Base-by-base conservation (phyloP, 1,140 invertebrate species). In the Leucophenga varia region DNA sequence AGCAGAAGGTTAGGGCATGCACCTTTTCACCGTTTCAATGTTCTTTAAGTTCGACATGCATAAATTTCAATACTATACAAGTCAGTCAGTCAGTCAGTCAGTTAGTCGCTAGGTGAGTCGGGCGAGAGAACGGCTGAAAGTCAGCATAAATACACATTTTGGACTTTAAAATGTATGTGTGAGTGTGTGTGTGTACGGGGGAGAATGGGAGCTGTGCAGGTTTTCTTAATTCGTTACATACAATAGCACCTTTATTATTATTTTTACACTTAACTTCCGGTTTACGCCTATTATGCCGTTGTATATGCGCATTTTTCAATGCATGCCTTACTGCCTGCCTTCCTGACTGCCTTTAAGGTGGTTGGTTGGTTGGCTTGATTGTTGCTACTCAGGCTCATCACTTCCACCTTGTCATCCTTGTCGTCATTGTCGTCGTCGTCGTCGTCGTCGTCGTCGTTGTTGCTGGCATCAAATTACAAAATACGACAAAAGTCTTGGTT, bases 181-280 rank as follows among this genome's bases (percentile, higher is more conserved):
- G 28, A 19, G 17, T 28, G 54, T 14, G 30, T 18, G 32, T 7
- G 17, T 17, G 49, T 17, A 36, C 3, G 10, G 7, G 8, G 7
- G 50, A 32, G 52, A 45, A 57, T 52, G 44, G 25, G 12, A 52
- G 59, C 45, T 10, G n/a, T n/a, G n/a, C 17, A 52, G 30, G 39
- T 39, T 41, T 10, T 41, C 45, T 45, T 19, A 17, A 44, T 30
- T 41, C 31, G 43, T 21, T 12, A 14, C 49, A 48, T 43, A 57
- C 43, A 47, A 38, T 43, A 32, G 59, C 59, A 64, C 63, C 63
- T 65, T 65, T 65, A 65, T 65, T 65, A 65, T 65, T 65, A 65
- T 65, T 65, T 67, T 65, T 65, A 65, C 63, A 67, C 63, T 67
- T 67, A 67, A 67, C 63, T 67, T 67, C 63, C 63, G 63, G 63